Percentiles rank a stretch among this genome's conserved stretches.
phyloP scores from a whole-genome alignment of 2,888 invertebrate species.

The Cartodere bifasciata region DNA sequence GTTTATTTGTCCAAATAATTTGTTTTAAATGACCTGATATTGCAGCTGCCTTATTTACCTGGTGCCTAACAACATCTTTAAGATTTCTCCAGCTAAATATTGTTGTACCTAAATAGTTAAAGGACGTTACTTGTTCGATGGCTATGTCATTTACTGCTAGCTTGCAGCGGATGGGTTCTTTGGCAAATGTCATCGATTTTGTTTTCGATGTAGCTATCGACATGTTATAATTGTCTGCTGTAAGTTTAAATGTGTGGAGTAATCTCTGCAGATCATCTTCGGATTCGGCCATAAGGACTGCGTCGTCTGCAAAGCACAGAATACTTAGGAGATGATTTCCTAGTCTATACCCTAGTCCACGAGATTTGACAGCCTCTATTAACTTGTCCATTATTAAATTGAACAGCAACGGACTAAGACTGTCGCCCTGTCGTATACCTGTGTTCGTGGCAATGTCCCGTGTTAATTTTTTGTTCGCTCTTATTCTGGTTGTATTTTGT shows the following conservation, averaged over 20 bases:
- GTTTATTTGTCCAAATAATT: conserved; percentile 6
- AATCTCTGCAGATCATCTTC: conserved; percentile 13
- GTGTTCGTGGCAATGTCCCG: too few species aligned
- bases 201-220: conserved; percentile 9
- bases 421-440: conserved; percentile 7
- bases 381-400: conserved; percentile 7
- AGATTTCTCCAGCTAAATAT: conserved; percentile 7
- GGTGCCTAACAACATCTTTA: conserved; percentile 10
- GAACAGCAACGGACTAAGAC: conserved; percentile 7
- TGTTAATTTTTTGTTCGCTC: too few species aligned
- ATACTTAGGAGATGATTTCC: conserved; percentile 4
- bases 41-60: conserved; percentile 10
- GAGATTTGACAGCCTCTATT: conserved; percentile 1
- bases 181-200: conserved; percentile 10
- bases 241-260: conserved; percentile 8
- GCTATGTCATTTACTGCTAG: conserved; percentile 10
- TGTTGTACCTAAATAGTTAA: conserved; percentile 5
- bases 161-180: conserved; percentile 13
- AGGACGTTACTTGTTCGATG: conserved; percentile 11
- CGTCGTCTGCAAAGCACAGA: conserved; percentile 12
- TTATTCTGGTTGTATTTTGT: too few species aligned
- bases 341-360: conserved; percentile 4
- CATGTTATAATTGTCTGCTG: conserved; percentile 9
- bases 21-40: conserved; percentile 5
- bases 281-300: conserved; percentile 11